phyloP scores from a whole-genome alignment of 1,140 invertebrate genomes.

The Leptinotarsa undecemlineata region DNA sequence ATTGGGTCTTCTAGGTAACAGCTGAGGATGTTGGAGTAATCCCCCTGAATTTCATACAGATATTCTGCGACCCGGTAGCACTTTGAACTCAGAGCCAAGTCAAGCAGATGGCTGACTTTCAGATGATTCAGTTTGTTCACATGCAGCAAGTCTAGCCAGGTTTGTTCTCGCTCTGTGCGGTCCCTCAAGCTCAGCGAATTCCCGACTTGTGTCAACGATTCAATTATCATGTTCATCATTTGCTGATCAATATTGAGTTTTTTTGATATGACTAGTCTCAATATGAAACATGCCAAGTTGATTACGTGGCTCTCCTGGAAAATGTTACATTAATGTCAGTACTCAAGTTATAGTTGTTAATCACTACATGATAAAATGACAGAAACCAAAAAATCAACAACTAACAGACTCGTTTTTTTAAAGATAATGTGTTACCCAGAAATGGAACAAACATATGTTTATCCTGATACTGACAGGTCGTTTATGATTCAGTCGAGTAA shows the following conservation, averaged over 20 bases:
- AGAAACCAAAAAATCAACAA: too few relatives aligned
- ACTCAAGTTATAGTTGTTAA: too few relatives aligned
- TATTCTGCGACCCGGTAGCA: conserved; percentile 59
- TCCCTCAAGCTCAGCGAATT: conserved; percentile 54
- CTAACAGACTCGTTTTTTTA: too few relatives aligned
- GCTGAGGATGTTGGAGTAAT: conserved; percentile 56
- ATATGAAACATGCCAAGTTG: conserved; percentile 59
- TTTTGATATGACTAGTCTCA: conserved; percentile 57
- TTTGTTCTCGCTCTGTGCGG: conserved; percentile 77
- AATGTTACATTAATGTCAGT: neutral
- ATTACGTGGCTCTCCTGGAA: conserved; percentile 59
- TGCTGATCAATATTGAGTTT: conserved; percentile 55
- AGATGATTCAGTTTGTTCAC: conserved; percentile 68
- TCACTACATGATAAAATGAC: too few relatives aligned
- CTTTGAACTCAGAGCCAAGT: conserved; percentile 53
- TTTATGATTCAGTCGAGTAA: too few relatives aligned
- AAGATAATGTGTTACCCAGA: too few relatives aligned
- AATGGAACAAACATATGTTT: too few relatives aligned
- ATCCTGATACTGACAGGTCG: too few relatives aligned
- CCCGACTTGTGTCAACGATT: conserved; percentile 55
- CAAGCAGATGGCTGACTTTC: conserved; percentile 53
- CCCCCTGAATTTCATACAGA: conserved; percentile 55
- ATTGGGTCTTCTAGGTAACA: conserved; percentile 60
- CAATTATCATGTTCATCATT: conserved; percentile 54
- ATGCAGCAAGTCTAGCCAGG: conserved; percentile 75